phyloP scores from a whole-genome alignment of 2,797 vertebrate species.

The Hemitrygon akajei region DNA sequence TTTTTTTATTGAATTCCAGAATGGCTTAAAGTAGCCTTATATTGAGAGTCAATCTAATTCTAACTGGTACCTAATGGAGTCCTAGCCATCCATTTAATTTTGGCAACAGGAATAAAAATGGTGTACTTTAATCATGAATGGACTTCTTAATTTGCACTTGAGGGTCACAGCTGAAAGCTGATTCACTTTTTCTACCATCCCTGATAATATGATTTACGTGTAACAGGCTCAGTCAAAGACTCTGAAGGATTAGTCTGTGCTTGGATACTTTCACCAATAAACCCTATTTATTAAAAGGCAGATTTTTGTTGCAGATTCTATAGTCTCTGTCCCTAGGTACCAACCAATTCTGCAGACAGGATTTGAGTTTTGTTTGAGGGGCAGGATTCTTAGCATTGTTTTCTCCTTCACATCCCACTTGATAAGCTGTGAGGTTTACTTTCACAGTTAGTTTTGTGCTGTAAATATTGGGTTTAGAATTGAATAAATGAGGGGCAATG shows the following conservation, averaged over 20 bases:
- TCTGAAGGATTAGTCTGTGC: neutral
- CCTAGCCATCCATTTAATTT: neutral
- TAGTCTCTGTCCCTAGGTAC: neutral
- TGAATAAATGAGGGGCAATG: neutral
- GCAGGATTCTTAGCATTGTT: neutral
- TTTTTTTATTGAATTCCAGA: neutral
- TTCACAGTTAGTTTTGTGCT: neutral
- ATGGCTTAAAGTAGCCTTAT: too few relatives aligned
- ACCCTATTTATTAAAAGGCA: neutral
- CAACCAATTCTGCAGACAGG: neutral
- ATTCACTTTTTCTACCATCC: neutral
- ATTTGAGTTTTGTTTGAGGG: neutral
- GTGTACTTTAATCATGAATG: neutral
- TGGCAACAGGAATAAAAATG: neutral
- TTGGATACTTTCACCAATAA: neutral
- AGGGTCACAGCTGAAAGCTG: neutral
- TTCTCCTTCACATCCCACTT: neutral
- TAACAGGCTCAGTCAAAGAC: neutral
- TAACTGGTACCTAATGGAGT: too few relatives aligned
- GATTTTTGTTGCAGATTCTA: neutral
- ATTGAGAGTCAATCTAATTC: too few relatives aligned
- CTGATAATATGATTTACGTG: neutral
- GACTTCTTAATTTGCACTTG: neutral
- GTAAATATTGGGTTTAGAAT: neutral
- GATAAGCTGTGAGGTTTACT: neutral